Base-by-base conservation (phyloP, 1,140 invertebrate species). In the Hypsibius dujardini region DNA sequence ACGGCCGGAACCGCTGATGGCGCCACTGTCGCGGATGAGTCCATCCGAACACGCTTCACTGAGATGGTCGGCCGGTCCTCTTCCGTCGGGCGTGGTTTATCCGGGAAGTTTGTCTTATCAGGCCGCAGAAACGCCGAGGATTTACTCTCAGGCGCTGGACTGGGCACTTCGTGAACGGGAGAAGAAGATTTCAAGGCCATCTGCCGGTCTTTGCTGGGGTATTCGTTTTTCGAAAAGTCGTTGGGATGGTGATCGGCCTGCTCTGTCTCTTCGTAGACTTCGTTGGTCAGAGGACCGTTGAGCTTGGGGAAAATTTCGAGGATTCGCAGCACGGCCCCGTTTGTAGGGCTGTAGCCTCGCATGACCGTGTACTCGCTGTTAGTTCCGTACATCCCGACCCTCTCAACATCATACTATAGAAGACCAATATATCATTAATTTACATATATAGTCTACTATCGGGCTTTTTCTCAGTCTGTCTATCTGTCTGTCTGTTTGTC, bases 121-220 rank as follows among this genome's bases (percentile, higher is more conserved):
- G 28, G 28, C 28, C 28, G 28, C 28, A 28, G 28, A 28, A 28
- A 28, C 28, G 28, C 28, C 28, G 28, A 28, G 28, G 28, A 28
- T 28, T 28, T 28, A 28, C 28, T 28, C 28, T 28, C 28, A 28
- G 28, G 28, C 28, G 28, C 28, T 28, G 28, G 28, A 28, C 28
- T 28, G 28, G 28, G 28, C 28, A 28, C 28, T 28, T 28, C 28
- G 28, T 28, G 28, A 28, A 28, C 28, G 28, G 28, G 50, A 56
- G 50, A 7, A 56, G n/a, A 56, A n/a, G 50, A 56, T 56, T 56
- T 56, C 50, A 56, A 56, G 50, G 50, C 7, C 50, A 56, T 56
- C n/a, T 56, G n/a, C 50, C n/a, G 50, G 7, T 56, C 50, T 56
- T 56, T 12, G n/a, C n/a, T 56, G 50, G 7, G 50, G 7, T n/a